A percentile compares a stretch with the other conserved stretches of the same genome.
phyloP scores from a whole-genome alignment of 2,888 invertebrate genomes.

The Scaptomyza cyrtandrae region DNA sequence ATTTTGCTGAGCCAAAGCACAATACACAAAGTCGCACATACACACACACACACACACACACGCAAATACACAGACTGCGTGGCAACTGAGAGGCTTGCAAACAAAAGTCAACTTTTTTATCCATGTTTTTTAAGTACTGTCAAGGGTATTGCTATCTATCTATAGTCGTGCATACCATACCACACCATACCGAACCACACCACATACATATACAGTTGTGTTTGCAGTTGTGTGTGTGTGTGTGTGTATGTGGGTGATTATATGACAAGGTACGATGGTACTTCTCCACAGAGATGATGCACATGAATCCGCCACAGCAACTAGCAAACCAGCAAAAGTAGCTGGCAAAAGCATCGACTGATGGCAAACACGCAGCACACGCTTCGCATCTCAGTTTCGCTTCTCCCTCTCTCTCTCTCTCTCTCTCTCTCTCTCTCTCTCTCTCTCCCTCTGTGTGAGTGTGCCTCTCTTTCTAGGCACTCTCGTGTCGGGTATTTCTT shows the following conservation, averaged over 20 bases:
- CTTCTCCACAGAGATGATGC: slow-evolving; percentile 18
- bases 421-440: not conserved
- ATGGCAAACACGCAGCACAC: slow-evolving; percentile 60
- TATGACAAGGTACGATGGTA: slow-evolving; percentile 65
- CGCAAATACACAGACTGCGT: not conserved
- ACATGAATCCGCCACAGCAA: slow-evolving; percentile 38
- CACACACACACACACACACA: slow-evolving; percentile 18
- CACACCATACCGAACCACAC: slow-evolving; percentile 9
- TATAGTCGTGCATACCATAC: slow-evolving; percentile 27
- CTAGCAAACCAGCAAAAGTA: not conserved
- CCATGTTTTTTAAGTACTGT: slow-evolving; percentile 75
- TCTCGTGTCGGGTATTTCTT: slow-evolving; percentile 11
- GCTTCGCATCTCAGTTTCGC: slow-evolving; percentile 28
- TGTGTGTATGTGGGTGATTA: slow-evolving; percentile 47
- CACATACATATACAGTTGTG: not conserved
- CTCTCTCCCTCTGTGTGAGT: too few relatives aligned
- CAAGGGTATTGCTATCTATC: slow-evolving; percentile 80
- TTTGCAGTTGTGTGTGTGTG: slow-evolving; percentile 16
- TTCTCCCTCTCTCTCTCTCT: not conserved
- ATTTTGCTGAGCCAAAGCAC: slow-evolving; percentile 48
- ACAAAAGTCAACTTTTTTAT: slow-evolving; percentile 74
- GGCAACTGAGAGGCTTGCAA: slow-evolving; percentile 49
- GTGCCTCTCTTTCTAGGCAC: not conserved
- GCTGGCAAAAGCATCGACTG: slow-evolving; percentile 32
- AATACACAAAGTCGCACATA: slow-evolving; percentile 11